Percentiles rank a stretch among this genome's conserved stretches.
These are phyloP conservation scores for Lagenorhynchus albirostris DNA, from an alignment of 2,113 vertebrate genomes.

Conservation along the genomic window DNA sequence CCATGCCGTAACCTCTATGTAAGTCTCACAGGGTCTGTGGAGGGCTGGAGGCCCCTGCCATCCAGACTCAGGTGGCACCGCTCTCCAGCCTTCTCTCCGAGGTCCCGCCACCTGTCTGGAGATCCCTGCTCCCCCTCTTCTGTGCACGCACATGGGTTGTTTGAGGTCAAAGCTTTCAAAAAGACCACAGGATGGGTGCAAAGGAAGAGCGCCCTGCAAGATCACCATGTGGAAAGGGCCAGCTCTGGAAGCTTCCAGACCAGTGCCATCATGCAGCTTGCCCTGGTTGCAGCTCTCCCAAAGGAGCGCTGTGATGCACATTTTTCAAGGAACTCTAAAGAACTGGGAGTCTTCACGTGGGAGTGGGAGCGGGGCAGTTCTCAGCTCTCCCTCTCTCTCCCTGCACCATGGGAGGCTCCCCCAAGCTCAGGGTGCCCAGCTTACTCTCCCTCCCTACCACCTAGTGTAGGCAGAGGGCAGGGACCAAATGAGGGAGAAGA, in stretches of 20 bases:
- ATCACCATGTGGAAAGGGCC: not conserved
- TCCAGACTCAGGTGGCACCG: not conserved
- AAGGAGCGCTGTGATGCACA: fast-evolving
- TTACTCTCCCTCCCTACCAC: not conserved
- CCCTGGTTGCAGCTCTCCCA: not conserved
- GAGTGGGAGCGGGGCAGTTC: not conserved
- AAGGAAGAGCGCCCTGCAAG: not conserved
- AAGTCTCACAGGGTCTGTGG: not conserved
- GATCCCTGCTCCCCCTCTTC: not conserved
- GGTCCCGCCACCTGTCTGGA: too few relatives aligned
- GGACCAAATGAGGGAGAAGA: not conserved
- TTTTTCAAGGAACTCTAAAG: not conserved
- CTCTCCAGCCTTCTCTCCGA: not conserved
- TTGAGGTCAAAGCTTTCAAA: too few relatives aligned
- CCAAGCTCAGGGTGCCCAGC: not conserved
- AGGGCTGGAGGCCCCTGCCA: not conserved
- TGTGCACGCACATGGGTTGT: not conserved
- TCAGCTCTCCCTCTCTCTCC: not conserved
- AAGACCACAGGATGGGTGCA: not conserved
- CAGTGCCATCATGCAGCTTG: not conserved
- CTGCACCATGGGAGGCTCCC: not conserved
- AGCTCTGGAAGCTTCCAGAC: not conserved
- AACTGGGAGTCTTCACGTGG: not conserved
- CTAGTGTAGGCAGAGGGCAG: too few relatives aligned
- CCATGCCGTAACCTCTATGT: not conserved